Base-by-base conservation (phyloP, 53 echinoderm and acorn worm genomes). In the Patiria pectinifera region DNA sequence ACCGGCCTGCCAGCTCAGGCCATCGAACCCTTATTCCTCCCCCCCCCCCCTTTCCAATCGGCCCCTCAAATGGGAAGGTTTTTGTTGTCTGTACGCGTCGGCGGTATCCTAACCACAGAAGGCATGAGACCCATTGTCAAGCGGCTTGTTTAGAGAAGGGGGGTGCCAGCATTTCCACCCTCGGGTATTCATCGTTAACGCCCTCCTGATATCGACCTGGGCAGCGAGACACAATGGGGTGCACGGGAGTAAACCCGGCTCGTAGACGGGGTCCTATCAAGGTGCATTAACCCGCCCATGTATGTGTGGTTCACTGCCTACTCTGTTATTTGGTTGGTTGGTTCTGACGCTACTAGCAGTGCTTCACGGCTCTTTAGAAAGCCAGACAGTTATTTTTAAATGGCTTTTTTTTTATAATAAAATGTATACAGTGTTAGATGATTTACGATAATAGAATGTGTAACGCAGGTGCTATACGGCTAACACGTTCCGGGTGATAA, bases 121-220 rank as follows among this genome's bases (percentile, higher is more conserved):
- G 62, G 88, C 86, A 74, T 74, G 86, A 25, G 88, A 4, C 3
- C 88, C 62, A 88, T 88, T 88, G 88, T 88, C 48, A 16, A 0
- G 45, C 35, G 88, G 62, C 60, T 88, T 88, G 78, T 88, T 88
- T 88, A 45, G 78, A 77, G 77, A 77, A 87, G 47, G 88, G 53
- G 87, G 78, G 58, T 78, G 88, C 62, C 19, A 19, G 88, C 62
- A 48, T 86, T 88, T 88, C 88, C 48, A 88, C 88, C 44, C 78
- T 77, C 78, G 21, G 35, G 88, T 45, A 88, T 88, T 88, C 88
- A 88, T 88, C 59, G 88, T 61, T 24, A 18, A 88, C 88, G 88
- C 88, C 88, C 78, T 88, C 88, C 7, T 62, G 78, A 62, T 88
- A 78, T 88, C 88, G 88, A 78, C 88, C 78, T 77, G 60, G 45